Evolutionary conservation across 2,888 invertebrate species (phyloP).

Genomic region (Apamea crenata): DNA sequence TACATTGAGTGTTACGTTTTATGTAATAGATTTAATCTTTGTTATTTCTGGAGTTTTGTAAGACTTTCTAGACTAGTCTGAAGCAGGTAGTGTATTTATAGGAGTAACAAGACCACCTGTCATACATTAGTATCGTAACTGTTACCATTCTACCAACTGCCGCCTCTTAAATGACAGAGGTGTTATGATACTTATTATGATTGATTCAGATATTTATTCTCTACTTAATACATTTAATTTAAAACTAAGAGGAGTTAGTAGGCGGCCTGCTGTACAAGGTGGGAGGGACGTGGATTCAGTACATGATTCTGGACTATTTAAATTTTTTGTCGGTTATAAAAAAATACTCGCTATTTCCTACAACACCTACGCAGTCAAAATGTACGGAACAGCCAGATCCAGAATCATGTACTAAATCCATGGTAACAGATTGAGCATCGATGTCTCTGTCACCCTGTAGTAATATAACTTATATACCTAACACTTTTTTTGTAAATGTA

Average conservation of each 20-base stretch:
- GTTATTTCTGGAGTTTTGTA: slow-evolving; percentile 28
- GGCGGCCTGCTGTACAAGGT: not conserved
- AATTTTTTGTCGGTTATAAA: no score
- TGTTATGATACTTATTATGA: slow-evolving; percentile 22
- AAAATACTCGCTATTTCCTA: no score
- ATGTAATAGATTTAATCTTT: slow-evolving; percentile 24
- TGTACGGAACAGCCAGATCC: no score
- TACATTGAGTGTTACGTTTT: slow-evolving; percentile 17
- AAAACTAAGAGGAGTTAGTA: not conserved
- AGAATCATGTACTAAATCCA: no score
- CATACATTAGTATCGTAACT: slow-evolving; percentile 32
- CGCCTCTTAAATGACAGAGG: slow-evolving; percentile 40
- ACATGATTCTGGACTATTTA: no score
- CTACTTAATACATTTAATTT: slow-evolving; percentile 14
- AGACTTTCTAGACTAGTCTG: slow-evolving; percentile 24
- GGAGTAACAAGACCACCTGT: slow-evolving; percentile 48
- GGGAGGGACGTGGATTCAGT: no score
- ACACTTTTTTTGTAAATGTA: not conserved
- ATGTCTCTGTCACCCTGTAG: not conserved
- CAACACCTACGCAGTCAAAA: no score
- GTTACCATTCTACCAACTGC: slow-evolving; percentile 36
- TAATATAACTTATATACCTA: not conserved
- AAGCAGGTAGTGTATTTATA: slow-evolving; percentile 29
- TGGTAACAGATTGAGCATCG: no score
- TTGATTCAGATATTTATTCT: slow-evolving; percentile 32